Conservation (phyloP, 2,797 vertebrate species). For the Brachyrhaphis roseni region DNA sequence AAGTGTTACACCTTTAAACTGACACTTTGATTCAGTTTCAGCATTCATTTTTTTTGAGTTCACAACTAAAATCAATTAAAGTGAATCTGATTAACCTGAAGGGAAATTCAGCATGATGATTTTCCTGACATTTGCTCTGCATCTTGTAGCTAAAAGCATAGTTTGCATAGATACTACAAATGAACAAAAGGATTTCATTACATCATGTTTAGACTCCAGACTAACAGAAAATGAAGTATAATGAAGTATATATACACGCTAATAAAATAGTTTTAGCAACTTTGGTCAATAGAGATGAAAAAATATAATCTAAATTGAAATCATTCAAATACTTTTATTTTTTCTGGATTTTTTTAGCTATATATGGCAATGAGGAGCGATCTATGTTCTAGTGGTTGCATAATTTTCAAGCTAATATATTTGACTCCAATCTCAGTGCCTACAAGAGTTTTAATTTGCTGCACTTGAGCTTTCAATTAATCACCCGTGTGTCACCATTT, state of each 20-base stretch:
- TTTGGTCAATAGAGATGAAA: background rate
- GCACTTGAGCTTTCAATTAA: slow-evolving; percentile 35
- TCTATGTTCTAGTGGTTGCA: background rate
- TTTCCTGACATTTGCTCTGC: background rate
- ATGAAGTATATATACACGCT: background rate
- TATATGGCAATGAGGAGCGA: background rate
- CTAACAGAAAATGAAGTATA: background rate
- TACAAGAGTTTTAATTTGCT: slow-evolving; percentile 33
- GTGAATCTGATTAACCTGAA: background rate
- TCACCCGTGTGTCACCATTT: background rate
- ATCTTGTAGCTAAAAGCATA: background rate
- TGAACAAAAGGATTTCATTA: background rate
- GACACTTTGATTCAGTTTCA: background rate
- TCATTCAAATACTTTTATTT: background rate
- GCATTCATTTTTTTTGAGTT: background rate
- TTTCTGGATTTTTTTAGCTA: background rate
- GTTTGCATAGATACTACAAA: background rate
- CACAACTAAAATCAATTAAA: background rate
- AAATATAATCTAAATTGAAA: background rate
- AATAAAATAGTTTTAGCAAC: background rate
- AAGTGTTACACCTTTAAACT: background rate
- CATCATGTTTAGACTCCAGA: background rate
- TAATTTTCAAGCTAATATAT: background rate
- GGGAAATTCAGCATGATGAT: background rate
- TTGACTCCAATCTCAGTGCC: slow-evolving; percentile 19